These are phyloP conservation scores for Aphodius sticticus DNA, from an alignment of 2,888 invertebrate species.

Conservation along the genomic window DNA sequence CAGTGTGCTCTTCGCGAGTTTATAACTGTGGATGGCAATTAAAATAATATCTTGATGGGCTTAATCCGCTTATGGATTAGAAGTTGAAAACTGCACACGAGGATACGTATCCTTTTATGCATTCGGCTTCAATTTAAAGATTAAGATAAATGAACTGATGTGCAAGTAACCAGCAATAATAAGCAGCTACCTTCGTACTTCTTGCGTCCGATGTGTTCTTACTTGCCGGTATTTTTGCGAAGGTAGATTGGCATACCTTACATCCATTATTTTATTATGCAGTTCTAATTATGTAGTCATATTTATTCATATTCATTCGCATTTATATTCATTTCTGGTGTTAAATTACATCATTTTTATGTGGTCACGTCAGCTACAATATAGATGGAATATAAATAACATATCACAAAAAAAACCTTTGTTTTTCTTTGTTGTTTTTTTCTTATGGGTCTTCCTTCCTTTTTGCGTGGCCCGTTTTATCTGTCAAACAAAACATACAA, in stretches of 20 bases:
- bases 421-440: no score
- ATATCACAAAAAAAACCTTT: no score
- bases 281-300: neutral
- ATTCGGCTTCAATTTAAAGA: neutral
- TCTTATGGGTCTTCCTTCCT: no score
- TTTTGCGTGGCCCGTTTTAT: no score
- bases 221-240: neutral
- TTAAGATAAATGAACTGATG: neutral
- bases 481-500: no score
- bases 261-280: neutral
- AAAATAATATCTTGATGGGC: neutral
- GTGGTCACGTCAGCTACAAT: no score
- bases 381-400: no score
- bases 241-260: neutral
- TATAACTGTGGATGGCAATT: neutral
- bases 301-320: no score
- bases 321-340: no score
- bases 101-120: neutral
- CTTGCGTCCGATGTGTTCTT: neutral
- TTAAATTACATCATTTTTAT: no score
- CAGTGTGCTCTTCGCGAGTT: neutral
- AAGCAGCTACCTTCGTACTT: neutral
- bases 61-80: neutral
- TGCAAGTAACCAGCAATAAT: constrained; percentile 4
- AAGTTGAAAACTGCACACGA: constrained; percentile 4